Percentiles rank a stretch among this genome's conserved stretches.
Evolutionary conservation across 2,797 vertebrate species (phyloP).

Genomic region (Parotocinclus haroldoi): DNA sequence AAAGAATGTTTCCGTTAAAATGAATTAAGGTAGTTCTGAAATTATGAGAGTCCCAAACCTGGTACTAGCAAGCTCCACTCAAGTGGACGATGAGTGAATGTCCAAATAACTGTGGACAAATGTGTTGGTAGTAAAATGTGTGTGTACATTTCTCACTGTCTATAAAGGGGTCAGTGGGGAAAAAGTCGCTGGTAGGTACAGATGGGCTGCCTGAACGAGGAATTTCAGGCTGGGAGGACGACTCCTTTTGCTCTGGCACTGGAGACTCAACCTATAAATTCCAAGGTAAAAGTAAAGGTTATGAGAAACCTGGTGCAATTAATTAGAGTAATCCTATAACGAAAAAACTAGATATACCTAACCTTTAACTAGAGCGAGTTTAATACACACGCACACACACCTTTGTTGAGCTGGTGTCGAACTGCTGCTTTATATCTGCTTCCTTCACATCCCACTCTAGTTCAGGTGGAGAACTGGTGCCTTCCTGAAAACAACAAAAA

Average conservation of each 20-base stretch:
- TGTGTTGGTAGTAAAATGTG: no score
- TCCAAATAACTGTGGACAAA: no score
- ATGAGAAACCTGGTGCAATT: no score
- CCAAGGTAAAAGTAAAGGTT: background rate
- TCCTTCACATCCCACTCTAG: constrained; percentile 46
- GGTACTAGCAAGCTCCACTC: no score
- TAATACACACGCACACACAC: constrained; percentile 39
- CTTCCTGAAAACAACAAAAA: constrained; percentile 41
- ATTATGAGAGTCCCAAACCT: no score
- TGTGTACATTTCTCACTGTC: constrained; percentile 78
- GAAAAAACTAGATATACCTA: no score
- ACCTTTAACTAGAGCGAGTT: no score
- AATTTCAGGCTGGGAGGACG: constrained; percentile 65
- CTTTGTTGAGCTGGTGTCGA: constrained; percentile 58
- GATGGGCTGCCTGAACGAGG: constrained; percentile 71
- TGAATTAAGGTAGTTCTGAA: no score
- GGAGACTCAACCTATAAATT: constrained; percentile 74
- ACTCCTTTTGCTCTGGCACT: constrained; percentile 72
- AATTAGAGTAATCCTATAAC: no score
- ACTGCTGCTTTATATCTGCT: constrained; percentile 53
- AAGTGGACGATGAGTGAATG: no score
- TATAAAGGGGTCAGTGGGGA: constrained; percentile 91
- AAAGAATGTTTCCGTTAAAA: no score
- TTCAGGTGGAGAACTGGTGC: constrained; percentile 46
- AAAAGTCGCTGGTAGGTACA: constrained; percentile 86